phyloP scores from a whole-genome alignment of 2,113 vertebrate species.

The Myotis davidii region DNA sequence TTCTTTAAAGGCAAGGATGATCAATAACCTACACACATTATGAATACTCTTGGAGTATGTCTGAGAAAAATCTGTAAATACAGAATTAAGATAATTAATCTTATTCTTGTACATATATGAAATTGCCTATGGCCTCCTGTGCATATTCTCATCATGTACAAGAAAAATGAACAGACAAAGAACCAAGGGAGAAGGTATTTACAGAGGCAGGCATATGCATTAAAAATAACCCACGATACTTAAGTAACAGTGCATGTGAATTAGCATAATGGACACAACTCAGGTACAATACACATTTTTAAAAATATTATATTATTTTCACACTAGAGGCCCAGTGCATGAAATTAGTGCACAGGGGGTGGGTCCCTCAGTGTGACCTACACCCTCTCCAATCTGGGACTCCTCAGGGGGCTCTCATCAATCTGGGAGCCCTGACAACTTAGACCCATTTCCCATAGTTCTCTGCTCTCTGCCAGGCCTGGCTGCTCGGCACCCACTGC shows the following conservation, averaged over 20 bases:
- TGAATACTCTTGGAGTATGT: not conserved
- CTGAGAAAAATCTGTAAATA: not conserved
- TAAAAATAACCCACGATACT: not conserved
- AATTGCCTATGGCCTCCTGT: not conserved
- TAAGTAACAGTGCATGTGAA: not conserved
- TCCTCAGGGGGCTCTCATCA: too few species aligned
- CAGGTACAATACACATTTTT: not conserved
- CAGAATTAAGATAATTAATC: not conserved
- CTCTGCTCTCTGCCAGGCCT: too few species aligned
- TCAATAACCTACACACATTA: not conserved
- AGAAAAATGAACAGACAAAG: not conserved
- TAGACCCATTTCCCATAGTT: too few species aligned
- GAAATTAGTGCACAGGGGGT: too few species aligned
- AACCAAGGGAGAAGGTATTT: not conserved
- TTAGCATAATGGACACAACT: not conserved
- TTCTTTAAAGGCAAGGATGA: not conserved
- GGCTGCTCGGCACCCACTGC: too few species aligned
- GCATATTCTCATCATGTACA: not conserved
- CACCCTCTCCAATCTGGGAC: too few species aligned
- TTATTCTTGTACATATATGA: not conserved
- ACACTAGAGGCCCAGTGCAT: not conserved
- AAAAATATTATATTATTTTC: not conserved
- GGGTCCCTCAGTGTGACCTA: too few species aligned
- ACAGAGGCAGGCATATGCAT: not conserved
- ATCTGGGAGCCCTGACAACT: too few species aligned